A percentile compares a stretch with the other conserved stretches of the same genome.
These are phyloP conservation scores for Tapera naevia DNA, from an alignment of 2,797 vertebrate species.

Conservation along the genomic window DNA sequence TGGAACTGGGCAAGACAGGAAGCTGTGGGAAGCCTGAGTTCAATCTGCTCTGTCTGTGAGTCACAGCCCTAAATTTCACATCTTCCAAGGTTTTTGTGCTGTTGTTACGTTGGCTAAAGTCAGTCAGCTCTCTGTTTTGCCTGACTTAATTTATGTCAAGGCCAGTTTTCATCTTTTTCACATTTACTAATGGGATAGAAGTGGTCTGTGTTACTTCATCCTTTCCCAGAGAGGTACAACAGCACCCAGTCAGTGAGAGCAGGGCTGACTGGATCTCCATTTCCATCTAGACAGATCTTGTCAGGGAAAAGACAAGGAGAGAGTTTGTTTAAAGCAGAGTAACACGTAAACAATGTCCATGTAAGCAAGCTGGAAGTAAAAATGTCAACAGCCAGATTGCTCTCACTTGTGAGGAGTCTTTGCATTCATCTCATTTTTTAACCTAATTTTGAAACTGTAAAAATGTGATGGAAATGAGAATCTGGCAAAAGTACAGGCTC, in stretches of 20 bases:
- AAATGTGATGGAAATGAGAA: neutral
- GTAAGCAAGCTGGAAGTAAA: neutral
- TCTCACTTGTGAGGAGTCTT: neutral
- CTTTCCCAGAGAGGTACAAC: neutral
- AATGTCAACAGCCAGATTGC: neutral
- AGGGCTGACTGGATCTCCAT: neutral
- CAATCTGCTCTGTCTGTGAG: constrained; percentile 59
- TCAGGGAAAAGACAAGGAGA: neutral
- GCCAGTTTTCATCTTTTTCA: neutral
- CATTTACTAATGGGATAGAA: neutral
- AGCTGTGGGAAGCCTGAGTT: constrained; percentile 66
- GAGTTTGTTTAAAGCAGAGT: constrained; percentile 16
- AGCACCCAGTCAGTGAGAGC: neutral
- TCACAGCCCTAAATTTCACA: constrained; percentile 40
- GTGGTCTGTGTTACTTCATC: neutral
- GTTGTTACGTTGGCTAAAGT: neutral
- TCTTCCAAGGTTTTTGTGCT: neutral
- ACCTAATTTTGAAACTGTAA: neutral
- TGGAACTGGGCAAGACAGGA: constrained; percentile 32
- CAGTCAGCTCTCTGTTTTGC: constrained; percentile 20
- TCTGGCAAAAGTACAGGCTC: constrained; percentile 14
- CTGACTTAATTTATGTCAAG: neutral
- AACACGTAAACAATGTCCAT: neutral
- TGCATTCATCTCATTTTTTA: neutral
- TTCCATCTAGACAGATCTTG: neutral